Conservation (phyloP, 2,888 invertebrate species). For the Calliphora vomitoria region DNA sequence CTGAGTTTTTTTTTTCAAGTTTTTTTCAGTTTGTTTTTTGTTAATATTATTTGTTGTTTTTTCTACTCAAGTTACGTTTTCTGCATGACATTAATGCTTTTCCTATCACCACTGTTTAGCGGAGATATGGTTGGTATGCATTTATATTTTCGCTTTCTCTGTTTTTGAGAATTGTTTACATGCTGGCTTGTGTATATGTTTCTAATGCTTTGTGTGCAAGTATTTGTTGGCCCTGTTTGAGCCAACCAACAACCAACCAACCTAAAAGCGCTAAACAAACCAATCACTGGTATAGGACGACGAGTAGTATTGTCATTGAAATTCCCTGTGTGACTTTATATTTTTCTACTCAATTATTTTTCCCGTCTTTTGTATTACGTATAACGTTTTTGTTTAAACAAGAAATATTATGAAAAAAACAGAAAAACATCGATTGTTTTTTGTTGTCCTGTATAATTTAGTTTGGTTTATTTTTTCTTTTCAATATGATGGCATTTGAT, state of each 20-base stretch:
- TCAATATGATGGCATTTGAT: conserved; percentile 47
- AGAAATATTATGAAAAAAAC: not conserved
- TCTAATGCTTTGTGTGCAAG: not conserved
- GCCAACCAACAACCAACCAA: not conserved
- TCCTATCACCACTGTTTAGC: conserved; percentile 63
- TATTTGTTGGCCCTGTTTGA: conserved; percentile 15
- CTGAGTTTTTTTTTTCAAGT: no score
- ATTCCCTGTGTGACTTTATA: conserved; percentile 63
- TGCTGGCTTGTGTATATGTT: not conserved
- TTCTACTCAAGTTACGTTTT: conserved; percentile 11
- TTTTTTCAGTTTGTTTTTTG: conserved; percentile 16
- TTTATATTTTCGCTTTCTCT: conserved; percentile 12
- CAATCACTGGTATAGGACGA: conserved; percentile 51
- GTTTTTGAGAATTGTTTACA: not conserved
- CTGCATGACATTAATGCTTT: conserved; percentile 65
- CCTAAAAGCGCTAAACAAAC: conserved; percentile 57
- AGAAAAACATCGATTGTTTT: conserved; percentile 13
- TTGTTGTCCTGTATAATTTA: conserved; percentile 14
- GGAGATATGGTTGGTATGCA: conserved; percentile 29
- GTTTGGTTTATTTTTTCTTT: conserved; percentile 24
- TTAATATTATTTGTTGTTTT: conserved; percentile 2
- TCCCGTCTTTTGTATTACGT: not conserved
- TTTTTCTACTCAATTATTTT: conserved; percentile 66
- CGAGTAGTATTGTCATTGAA: conserved; percentile 61
- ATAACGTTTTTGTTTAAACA: conserved; percentile 35